Percentiles rank a stretch among this genome's conserved stretches.
Conservation (phyloP, 2,888 invertebrate genomes). For the Xestia rhomboidea region DNA sequence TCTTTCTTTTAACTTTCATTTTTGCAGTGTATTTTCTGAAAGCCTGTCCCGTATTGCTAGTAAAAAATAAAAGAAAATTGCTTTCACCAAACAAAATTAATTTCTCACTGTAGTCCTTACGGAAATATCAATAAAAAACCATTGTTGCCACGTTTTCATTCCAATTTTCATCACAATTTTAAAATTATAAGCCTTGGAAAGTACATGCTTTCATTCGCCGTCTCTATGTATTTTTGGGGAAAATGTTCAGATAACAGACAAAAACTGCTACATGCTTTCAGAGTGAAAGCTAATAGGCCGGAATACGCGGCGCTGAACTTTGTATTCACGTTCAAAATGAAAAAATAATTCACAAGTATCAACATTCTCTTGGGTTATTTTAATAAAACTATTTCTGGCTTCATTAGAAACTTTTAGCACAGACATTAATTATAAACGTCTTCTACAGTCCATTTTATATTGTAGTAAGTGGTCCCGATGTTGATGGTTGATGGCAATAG, state of each 20-base stretch:
- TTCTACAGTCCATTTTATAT: neutral
- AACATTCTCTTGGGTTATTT: neutral
- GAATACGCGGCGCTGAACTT: conserved; percentile 11
- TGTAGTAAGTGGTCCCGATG: neutral
- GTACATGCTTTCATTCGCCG: conserved; percentile 15
- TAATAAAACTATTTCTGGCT: neutral
- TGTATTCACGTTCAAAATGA: neutral
- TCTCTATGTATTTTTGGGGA: conserved; percentile 21
- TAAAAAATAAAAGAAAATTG: conserved; percentile 24
- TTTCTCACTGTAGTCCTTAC: conserved; percentile 3
- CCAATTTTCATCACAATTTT: conserved; percentile 18
- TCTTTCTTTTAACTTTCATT: neutral
- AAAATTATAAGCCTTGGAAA: conserved; percentile 32
- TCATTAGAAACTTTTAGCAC: neutral
- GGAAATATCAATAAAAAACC: conserved; percentile 36
- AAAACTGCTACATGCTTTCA: conserved; percentile 23
- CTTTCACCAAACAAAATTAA: conserved; percentile 24
- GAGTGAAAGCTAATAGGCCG: conserved; percentile 20
- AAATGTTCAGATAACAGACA: conserved; percentile 27
- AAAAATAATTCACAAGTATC: neutral
- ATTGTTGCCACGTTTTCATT: neutral
- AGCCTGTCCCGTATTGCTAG: neutral
- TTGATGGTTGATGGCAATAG: neutral
- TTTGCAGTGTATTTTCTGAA: conserved; percentile 14
- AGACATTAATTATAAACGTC: neutral